Evolutionary conservation across 2,113 vertebrate genomes (phyloP).

Genomic region (Excalfactoria chinensis): DNA sequence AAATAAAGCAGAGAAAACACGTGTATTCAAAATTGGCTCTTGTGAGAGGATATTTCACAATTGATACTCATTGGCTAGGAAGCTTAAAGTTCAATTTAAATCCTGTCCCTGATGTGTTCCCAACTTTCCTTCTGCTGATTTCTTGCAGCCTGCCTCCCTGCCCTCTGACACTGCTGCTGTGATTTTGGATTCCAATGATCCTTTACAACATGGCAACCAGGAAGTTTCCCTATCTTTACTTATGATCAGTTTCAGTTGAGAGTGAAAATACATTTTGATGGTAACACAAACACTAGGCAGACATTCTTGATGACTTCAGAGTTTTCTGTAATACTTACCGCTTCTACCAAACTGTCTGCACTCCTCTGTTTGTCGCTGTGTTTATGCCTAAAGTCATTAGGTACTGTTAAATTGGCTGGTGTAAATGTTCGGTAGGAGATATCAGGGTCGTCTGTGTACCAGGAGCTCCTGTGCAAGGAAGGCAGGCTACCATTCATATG

Average conservation of each 20-base stretch:
- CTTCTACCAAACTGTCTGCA: constrained; percentile 95
- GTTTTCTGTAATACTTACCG: constrained; percentile 81
- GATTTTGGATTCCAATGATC: not conserved
- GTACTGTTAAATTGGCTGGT: constrained; percentile 92
- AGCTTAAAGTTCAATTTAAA: not conserved
- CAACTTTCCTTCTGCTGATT: not conserved
- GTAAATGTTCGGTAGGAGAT: constrained; percentile 90
- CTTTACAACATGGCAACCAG: not conserved
- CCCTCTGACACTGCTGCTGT: not conserved
- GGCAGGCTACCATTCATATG: constrained; percentile 88
- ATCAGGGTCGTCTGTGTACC: constrained; percentile 95
- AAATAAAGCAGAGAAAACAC: not conserved
- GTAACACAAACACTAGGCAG: not conserved
- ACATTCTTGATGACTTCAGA: not conserved
- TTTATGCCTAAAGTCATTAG: constrained; percentile 89
- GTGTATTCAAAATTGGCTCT: not conserved
- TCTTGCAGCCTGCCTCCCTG: not conserved
- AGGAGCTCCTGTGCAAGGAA: constrained; percentile 92
- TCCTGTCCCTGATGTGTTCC: not conserved
- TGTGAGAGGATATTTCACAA: not conserved
- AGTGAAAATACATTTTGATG: not conserved
- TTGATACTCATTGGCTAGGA: not conserved
- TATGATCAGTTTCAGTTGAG: not conserved
- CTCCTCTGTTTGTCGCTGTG: constrained; percentile 97
- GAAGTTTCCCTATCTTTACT: not conserved